These are phyloP conservation scores for Cataglyphis hispanica DNA, from an alignment of 1,140 invertebrate species.

Conservation along the genomic window DNA sequence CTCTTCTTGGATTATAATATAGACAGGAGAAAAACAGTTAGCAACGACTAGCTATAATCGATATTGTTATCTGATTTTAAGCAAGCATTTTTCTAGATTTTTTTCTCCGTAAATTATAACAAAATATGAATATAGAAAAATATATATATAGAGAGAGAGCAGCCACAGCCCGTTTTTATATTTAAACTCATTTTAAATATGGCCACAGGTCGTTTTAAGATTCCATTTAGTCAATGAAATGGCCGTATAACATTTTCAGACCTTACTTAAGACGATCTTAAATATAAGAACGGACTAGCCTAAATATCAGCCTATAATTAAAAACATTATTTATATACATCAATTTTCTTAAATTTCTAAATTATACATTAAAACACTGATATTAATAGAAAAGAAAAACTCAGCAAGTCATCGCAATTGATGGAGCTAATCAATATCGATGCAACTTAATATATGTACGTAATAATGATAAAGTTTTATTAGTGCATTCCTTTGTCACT, in stretches of 20 bases:
- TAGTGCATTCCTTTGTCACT: conserved; percentile 11
- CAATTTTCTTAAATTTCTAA: not conserved
- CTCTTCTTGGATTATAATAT: not conserved
- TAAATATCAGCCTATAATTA: not conserved
- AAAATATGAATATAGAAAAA: no score
- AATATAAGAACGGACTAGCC: no score
- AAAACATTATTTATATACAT: not conserved
- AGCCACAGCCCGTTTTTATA: not conserved
- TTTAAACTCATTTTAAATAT: no score
- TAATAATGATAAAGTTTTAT: not conserved
- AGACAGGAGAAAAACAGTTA: not conserved
- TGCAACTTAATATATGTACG: conserved; percentile 21
- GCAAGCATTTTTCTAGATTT: no score
- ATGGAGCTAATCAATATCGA: conserved; percentile 7
- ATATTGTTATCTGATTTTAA: conserved; percentile 3
- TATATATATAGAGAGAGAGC: no score
- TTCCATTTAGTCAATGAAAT: no score
- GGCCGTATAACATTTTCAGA: no score
- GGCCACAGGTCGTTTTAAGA: no score
- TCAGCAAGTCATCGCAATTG: not conserved
- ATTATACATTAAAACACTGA: not conserved
- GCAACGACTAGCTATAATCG: not conserved
- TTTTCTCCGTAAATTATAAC: no score
- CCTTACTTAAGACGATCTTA: no score
- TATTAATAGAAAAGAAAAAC: not conserved